Evolutionary conservation across 2,113 vertebrate species (phyloP), one percentile per base, ranked within the genome.

Genomic region (Clarias batrachus): DNA sequence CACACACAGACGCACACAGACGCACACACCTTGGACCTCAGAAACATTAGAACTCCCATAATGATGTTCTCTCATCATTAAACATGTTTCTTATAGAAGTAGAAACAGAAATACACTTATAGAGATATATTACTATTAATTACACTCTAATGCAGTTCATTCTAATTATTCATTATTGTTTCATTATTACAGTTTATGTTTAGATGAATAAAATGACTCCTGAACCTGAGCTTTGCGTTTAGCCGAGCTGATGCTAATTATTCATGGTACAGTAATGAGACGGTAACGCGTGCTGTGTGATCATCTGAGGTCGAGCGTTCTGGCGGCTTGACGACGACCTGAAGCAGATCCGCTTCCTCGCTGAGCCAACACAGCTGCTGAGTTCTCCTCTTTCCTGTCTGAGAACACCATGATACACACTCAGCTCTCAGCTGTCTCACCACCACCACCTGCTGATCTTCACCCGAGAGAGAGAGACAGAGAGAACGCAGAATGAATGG

Each of bases 281-380:
- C 12, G 71, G 52, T n/a, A 27, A 56, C 1, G 52, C 56, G 25
- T 25, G 66, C 30, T 33, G 27, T 2, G 16, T 5, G 74, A 78
- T 30, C 14, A 14, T 63, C 23, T 14, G 57, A 62, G 33, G 56
- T 62, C 23, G 14, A 73, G 66, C 54, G 59, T 73, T 84, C 54
- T 37, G 66, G 23, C 3, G 19, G 1, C 33, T 11, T 74, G n/a
- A 56, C 17, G 25, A 57, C 0, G n/a, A 57, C 2, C 11, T 76
- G 41, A 76, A 76, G 79, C 56, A 81, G 79, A 81, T 82, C 82
- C n/a, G 27, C 21, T 81, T 62, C 54, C 30, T 57, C 68, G 65
- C 17, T 17, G 30, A 70, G 19, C 1, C 48, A 14, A 11, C 65
- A 59, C 83, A 88, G 83, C 78, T 88, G 83, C 85, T 59, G 13